Base-by-base conservation (phyloP, 2,888 invertebrate genomes). In the Labia minor region DNA sequence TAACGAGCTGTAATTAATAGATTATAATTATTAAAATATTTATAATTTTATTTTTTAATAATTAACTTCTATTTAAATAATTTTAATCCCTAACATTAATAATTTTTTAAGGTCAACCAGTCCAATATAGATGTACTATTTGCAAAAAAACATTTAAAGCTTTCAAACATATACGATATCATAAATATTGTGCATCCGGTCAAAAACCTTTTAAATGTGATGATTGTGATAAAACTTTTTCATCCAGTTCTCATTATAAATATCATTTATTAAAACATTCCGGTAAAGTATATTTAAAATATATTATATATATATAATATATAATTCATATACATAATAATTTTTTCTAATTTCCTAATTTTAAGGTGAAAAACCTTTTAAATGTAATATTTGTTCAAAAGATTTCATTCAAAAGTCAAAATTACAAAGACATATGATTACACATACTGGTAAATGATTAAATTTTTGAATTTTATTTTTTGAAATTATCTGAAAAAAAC, bases 331-430 rank as follows among this genome's bases (percentile, higher is more conserved):
- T n/a, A n/a, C n/a, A n/a, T n/a, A n/a, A n/a, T n/a, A n/a, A n/a
- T n/a, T n/a, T n/a, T n/a, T n/a, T n/a, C n/a, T n/a, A n/a, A n/a
- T n/a, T n/a, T n/a, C n/a, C n/a, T 49, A 8, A n/a, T 49, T 49
- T 49, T 49, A n/a, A 49, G 49, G 49, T 49, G 49, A 49, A 49
- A 49, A 49, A 49, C 49, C 49, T 8, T 49, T 49, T 49, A n/a
- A 11, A 49, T 49, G 49, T 16, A 14, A 49, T 10, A 49, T 49
- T 49, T 49, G 49, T 49, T n/a, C 14, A 11, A 49, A 49, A 49
- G 16, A 16, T 49, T 49, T 49, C 16, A 49, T 49, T 3, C 49
- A 49, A 49, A 49, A 49, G 14, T 49, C 49, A 16, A 49, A 49
- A 49, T 16, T 49, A n/a, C 49, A 49, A 14, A 49, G 49, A 49